phyloP scores from a whole-genome alignment of 2,888 invertebrate genomes.

The Oscheius onirici region DNA sequence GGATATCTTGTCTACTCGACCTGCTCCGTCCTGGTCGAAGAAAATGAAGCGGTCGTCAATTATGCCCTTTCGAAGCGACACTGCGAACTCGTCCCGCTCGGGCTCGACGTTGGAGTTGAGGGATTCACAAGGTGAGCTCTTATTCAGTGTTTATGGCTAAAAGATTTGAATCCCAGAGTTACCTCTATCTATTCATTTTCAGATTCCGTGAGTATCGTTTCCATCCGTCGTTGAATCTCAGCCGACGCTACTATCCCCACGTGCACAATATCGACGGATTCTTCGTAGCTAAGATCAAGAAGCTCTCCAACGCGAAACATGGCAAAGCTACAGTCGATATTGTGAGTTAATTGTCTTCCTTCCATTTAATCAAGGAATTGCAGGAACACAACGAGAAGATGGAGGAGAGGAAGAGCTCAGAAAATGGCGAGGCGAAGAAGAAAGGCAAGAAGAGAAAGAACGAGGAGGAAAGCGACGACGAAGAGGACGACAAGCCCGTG shows the following conservation, averaged over 20 bases:
- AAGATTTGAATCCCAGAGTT: neutral
- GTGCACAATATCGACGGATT: conserved; percentile 99
- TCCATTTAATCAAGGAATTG: neutral
- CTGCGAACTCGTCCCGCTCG: conserved; percentile 91
- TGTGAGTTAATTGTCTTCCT: neutral
- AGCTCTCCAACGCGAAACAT: conserved; percentile 81
- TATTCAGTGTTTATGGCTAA: too few species aligned
- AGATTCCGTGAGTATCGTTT: conserved; percentile 78
- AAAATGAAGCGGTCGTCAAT: conserved; percentile 96
- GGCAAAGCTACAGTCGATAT: conserved; percentile 42
- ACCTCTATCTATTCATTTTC: too few species aligned
- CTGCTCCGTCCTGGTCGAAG: conserved; percentile 95
- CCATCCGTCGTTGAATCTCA: conserved; percentile 87
- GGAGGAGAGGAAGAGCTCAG: conserved; percentile 25
- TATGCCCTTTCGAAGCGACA: conserved; percentile 88
- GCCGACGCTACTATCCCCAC: conserved; percentile 94
- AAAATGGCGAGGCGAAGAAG: conserved; percentile 31
- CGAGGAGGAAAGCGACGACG: conserved; percentile 18
- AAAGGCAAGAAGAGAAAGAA: conserved; percentile 31
- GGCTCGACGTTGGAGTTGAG: conserved; percentile 92
- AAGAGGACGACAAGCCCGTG: conserved; percentile 1
- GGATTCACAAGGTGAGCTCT: conserved; percentile 85
- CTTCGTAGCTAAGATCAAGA: conserved; percentile 96
- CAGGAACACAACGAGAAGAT: conserved; percentile 20
- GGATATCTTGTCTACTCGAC: conserved; percentile 98